Percentiles rank a stretch among this genome's conserved stretches.
phyloP scores from a whole-genome alignment of 2,113 vertebrate genomes.

The Talpa occidentalis region DNA sequence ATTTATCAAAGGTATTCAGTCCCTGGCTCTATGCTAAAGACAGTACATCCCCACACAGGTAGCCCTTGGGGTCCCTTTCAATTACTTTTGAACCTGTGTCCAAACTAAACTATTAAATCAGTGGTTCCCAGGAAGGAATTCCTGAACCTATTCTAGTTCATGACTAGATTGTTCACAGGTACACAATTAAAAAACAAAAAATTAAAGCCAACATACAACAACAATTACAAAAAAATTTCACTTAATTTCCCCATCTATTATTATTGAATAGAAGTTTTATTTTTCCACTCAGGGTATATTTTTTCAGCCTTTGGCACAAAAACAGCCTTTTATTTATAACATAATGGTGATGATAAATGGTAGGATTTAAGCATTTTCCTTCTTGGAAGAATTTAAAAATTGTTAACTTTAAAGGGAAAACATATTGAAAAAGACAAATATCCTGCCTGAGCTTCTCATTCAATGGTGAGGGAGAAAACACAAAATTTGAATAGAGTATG shows the following conservation, averaged over 20 bases:
- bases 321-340: background rate
- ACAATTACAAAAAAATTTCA: background rate
- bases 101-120: slow-evolving; percentile 30
- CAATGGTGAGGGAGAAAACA: background rate
- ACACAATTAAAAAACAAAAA: background rate
- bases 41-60: background rate
- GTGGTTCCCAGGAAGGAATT: background rate
- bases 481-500: background rate
- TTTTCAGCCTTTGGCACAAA: background rate
- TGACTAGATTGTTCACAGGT: background rate
- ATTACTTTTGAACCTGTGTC: slow-evolving; percentile 6
- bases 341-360: background rate
- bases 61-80: background rate
- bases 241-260: background rate
- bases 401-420: slow-evolving; percentile 10
- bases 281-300: background rate
- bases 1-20: background rate
- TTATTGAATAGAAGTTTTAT: background rate
- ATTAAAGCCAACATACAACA: background rate
- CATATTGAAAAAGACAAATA: background rate
- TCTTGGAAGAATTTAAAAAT: background rate
- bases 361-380: background rate
- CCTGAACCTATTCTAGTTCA: background rate
- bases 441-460: background rate
- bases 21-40: background rate